Base-by-base conservation (phyloP, 2,888 invertebrate species). In the Hipparchia semele region DNA sequence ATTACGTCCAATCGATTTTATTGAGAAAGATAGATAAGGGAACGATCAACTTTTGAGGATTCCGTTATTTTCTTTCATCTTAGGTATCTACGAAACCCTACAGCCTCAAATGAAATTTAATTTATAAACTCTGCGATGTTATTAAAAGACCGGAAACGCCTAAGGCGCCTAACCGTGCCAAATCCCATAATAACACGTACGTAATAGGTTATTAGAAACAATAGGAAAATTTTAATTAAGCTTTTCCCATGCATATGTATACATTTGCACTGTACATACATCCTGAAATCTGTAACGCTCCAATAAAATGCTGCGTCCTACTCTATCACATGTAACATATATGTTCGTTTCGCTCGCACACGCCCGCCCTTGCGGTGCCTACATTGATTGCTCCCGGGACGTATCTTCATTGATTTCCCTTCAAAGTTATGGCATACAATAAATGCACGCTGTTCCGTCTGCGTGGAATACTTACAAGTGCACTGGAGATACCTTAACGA, bases 351-450 rank as follows among this genome's bases (percentile, higher is more conserved):
- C 78, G 53, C 59, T 78, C 76, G 56, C 74, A 66, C 75, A 23
- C 66, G 68, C 49, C 65, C 73, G 71, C 68, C 73, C 75, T 76
- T 76, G 76, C 67, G 69, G 9, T 61, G 72, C 74, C 77, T 76
- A 75, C 78, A 77, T 78, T 77, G 79, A 78, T 78, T 78, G 74
- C 74, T 76, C 71, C 79, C 76, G 76, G 78, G 75, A 77, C 75
- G 73, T 76, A 60, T 74, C 74, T 75, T 73, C 71, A 78, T 78
- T 73, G 77, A 78, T 78, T 77, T 78, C 74, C 74, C 76, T 73
- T 74, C 68, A 68, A 33, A 74, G 72, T 70, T 73, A 71, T 71
- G 65, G 69, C 70, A 51, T 71, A 74, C 65, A 33, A 53, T 12
- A 7, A 65, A 64, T 49, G 33, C 65, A 53, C 65, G 53, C 51